Conservation (phyloP, 2,113 vertebrate species). For the Alethe diademata region DNA sequence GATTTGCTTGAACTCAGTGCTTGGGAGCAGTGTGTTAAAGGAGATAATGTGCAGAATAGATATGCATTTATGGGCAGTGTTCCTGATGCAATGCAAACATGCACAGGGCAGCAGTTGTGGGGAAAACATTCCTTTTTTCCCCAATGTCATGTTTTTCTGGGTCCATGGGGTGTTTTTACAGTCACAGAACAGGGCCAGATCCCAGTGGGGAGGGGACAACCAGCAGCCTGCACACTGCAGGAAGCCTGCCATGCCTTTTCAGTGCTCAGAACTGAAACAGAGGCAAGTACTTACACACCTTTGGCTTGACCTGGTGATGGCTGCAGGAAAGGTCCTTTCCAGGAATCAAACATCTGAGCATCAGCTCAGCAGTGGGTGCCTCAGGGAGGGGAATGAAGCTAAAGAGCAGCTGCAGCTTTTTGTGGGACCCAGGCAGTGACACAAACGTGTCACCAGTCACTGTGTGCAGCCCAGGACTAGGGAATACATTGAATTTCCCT, state of each 20-base stretch:
- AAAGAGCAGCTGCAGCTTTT: neutral
- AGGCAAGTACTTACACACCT: neutral
- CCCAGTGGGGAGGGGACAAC: fast-evolving
- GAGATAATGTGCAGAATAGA: neutral
- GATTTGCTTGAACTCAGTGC: neutral
- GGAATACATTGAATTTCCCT: neutral
- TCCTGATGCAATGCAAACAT: neutral
- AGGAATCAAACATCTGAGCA: neutral
- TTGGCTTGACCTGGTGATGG: neutral
- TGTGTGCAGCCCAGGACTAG: neutral
- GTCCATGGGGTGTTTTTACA: neutral
- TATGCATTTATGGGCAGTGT: neutral
- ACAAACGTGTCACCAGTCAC: neutral
- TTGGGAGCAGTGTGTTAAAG: neutral
- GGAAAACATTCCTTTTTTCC: neutral
- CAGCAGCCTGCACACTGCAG: neutral
- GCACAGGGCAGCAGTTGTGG: neutral
- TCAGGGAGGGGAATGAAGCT: neutral
- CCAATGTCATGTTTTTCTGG: neutral
- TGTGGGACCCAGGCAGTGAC: neutral
- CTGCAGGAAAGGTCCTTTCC: neutral
- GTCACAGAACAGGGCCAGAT: neutral
- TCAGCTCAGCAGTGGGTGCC: neutral
- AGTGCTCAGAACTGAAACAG: neutral
- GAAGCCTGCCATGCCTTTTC: neutral